Evolutionary conservation across 2,113 vertebrate genomes (phyloP).

Genomic region (Propithecus coquereli): DNA sequence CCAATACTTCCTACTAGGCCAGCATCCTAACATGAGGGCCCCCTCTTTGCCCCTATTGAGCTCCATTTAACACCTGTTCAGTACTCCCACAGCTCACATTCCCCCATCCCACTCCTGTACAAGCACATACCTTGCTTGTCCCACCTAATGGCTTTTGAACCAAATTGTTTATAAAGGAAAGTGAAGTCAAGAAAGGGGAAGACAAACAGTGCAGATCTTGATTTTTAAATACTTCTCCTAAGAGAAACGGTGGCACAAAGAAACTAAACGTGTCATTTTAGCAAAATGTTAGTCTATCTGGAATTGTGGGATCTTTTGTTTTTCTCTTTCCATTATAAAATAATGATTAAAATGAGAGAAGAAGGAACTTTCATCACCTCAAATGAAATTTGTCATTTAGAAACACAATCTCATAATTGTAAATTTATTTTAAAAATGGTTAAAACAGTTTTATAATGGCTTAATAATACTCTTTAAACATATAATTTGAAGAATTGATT

Average conservation of each 20-base stretch:
- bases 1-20: background rate
- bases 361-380: background rate
- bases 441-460: background rate
- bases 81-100: background rate
- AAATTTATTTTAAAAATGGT: constrained; percentile 9
- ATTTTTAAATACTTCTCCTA: background rate
- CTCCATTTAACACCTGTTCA: background rate
- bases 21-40: rapidly evolving
- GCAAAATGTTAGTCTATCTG: background rate
- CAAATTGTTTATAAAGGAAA: background rate
- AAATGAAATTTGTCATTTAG: background rate
- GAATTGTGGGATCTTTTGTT: background rate
- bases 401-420: background rate
- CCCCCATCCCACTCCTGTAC: background rate
- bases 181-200: background rate
- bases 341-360: background rate
- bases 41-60: background rate
- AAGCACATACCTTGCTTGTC: background rate
- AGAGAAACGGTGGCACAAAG: background rate
- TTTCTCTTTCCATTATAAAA: background rate
- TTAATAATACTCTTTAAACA: background rate
- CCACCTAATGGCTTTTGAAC: background rate
- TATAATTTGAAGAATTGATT: background rate
- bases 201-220: background rate
- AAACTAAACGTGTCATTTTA: background rate